Evolutionary conservation across 2,797 vertebrate species (phyloP).

Genomic region (Anomalospiza imberbis): DNA sequence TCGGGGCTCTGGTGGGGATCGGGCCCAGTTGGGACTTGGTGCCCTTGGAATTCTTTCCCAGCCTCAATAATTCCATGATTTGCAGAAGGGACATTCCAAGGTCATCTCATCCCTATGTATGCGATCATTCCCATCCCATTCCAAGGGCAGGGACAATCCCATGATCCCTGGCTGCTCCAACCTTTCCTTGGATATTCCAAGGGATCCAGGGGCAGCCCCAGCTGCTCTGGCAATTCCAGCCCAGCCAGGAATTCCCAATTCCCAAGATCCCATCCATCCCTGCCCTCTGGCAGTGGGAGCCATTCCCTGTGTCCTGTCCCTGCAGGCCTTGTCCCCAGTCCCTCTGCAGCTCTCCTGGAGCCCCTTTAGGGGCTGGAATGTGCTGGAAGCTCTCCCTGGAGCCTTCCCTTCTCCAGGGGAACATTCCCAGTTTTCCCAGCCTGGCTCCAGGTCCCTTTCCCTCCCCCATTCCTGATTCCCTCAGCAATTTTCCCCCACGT

Average conservation of each 20-base stretch:
- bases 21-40: too few relatives aligned
- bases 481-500: rapidly evolving
- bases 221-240: neutral
- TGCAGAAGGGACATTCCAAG: neutral
- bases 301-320: neutral
- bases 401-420: neutral
- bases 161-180: rapidly evolving
- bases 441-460: neutral
- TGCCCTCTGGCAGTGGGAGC: neutral
- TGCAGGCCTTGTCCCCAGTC: neutral
- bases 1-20: too few relatives aligned
- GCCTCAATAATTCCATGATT: neutral
- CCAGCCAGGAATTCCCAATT: neutral
- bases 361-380: neutral
- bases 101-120: neutral
- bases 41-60: neutral
- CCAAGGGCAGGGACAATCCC: too few relatives aligned
- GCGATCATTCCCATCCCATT: neutral
- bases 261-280: neutral
- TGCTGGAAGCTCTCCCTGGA: neutral
- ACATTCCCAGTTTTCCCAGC: neutral
- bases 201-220: neutral
- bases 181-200: neutral
- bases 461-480: neutral
- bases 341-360: neutral